Percentiles rank a stretch among this genome's conserved stretches.
Evolutionary conservation across 2,888 invertebrate genomes (phyloP).

Genomic region (Archips crataeganus): DNA sequence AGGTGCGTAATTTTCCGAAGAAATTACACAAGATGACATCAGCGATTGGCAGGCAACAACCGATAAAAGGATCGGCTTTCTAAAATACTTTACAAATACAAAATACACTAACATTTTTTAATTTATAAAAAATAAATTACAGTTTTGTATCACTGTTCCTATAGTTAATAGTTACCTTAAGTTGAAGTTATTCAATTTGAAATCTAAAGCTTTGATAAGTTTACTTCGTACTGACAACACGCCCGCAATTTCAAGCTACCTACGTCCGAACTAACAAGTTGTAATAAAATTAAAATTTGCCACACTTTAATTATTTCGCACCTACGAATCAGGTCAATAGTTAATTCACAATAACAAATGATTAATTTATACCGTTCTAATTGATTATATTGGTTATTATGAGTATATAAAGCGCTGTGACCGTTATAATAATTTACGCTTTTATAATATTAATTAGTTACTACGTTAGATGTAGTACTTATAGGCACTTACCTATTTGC

Average conservation of each 20-base stretch:
- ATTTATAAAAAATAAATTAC: too few relatives aligned
- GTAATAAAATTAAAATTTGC: constrained; percentile 12
- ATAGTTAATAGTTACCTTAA: too few relatives aligned
- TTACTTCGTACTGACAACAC: neutral
- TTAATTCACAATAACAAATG: constrained; percentile 37
- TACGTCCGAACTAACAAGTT: constrained; percentile 1
- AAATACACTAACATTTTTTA: neutral
- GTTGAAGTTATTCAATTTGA: too few relatives aligned
- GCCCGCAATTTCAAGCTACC: neutral
- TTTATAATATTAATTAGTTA: constrained; percentile 12
- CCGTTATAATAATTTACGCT: constrained; percentile 21
- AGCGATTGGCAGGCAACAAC: constrained; percentile 14
- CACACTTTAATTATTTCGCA: constrained; percentile 23
- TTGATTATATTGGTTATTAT: constrained; percentile 23
- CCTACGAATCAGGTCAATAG: constrained; percentile 36
- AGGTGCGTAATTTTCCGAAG: constrained; percentile 1
- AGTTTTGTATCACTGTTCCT: too few relatives aligned
- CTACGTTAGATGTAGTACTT: constrained; percentile 4
- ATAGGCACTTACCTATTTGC: constrained; percentile 26
- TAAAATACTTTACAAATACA: neutral
- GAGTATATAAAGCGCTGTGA: constrained; percentile 5
- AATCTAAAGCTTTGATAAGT: neutral
- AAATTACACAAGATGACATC: constrained; percentile 15
- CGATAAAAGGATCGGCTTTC: constrained; percentile 17
- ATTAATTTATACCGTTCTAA: constrained; percentile 33